Conservation (phyloP, 2,888 invertebrate species). For the Harpagoxenus sublaevis region DNA sequence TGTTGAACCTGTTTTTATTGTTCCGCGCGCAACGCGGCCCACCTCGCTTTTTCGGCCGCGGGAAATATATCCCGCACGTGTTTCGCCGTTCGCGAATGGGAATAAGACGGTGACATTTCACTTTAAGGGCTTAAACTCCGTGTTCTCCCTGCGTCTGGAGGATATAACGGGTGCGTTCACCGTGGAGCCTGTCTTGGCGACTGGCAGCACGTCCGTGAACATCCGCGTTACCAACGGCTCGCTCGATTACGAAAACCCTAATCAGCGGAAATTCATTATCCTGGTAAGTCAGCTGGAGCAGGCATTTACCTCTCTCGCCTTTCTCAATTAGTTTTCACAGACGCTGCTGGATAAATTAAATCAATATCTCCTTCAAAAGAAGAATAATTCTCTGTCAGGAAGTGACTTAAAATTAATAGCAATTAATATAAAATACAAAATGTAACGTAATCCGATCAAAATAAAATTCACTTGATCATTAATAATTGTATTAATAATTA, state of each 20-base stretch:
- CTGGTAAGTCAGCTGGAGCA: constrained; percentile 88
- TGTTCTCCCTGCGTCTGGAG: constrained; percentile 92
- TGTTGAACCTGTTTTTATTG: constrained; percentile 4
- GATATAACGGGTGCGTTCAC: constrained; percentile 94
- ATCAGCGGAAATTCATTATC: constrained; percentile 96
- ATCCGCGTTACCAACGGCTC: constrained; percentile 93
- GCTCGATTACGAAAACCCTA: constrained; percentile 96
- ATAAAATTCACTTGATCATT: not conserved
- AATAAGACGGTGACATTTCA: not conserved
- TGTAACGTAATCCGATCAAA: not conserved
- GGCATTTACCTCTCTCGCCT: constrained; percentile 25
- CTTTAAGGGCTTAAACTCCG: constrained; percentile 92
- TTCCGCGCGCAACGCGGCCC: not conserved
- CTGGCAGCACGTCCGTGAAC: constrained; percentile 93
- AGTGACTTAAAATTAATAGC: not conserved
- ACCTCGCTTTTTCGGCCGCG: not conserved
- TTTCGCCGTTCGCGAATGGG: not conserved
- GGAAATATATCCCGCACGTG: not conserved
- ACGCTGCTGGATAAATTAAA: not conserved
- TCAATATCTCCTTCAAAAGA: not conserved
- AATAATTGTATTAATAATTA: not conserved
- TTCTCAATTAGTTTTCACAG: constrained; percentile 43
- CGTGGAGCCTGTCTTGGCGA: constrained; percentile 93
- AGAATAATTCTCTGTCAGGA: not conserved
- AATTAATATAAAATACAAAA: not conserved